A percentile compares a stretch with the other conserved stretches of the same genome.
phyloP scores from a whole-genome alignment of 2,113 vertebrate genomes.

The Alouatta palliata region DNA sequence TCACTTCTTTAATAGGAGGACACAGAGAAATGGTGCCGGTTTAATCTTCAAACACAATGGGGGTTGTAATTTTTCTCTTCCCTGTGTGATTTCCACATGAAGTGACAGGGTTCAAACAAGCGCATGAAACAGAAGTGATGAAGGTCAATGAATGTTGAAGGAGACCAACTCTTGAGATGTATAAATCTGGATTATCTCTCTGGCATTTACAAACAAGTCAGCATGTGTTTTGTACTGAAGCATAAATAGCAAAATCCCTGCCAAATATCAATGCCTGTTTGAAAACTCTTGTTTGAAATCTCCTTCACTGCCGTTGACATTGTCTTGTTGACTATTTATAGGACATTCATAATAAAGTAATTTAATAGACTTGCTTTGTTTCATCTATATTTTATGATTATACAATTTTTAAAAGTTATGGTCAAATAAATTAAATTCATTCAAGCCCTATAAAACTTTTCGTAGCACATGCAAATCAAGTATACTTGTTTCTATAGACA shows the following conservation, averaged over 20 bases:
- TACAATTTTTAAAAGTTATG: not conserved
- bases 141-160: not conserved
- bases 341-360: not conserved
- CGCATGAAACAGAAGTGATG: not conserved
- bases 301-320: not conserved
- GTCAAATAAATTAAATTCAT: not conserved
- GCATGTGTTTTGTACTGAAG: not conserved
- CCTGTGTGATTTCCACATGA: not conserved
- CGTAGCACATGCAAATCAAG: not conserved
- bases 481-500: not conserved
- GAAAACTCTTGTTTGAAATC: not conserved
- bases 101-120: not conserved
- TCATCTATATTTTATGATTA: not conserved
- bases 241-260: not conserved
- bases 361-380: not conserved
- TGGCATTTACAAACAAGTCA: not conserved
- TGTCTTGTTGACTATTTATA: not conserved
- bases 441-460: not conserved
- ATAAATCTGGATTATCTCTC: not conserved
- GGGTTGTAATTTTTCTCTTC: not conserved
- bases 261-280: not conserved
- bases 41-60: not conserved
- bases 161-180: not conserved
- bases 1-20: not conserved
- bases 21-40: conserved; percentile 16